phyloP scores from a whole-genome alignment of 2,113 vertebrate genomes.

The Eretmochelys imbricata region DNA sequence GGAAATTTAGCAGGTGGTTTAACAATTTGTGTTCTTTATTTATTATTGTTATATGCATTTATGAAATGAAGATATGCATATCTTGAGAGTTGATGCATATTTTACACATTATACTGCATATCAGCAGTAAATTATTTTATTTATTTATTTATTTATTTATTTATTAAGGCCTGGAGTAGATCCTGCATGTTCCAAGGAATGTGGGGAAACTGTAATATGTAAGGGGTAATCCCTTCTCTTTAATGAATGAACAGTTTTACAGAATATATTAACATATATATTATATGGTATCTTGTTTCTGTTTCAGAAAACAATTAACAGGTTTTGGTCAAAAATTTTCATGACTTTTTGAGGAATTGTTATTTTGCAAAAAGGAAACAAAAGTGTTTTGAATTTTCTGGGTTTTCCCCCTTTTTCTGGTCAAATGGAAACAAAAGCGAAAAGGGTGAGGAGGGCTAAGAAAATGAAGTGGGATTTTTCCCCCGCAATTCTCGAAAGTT shows the following conservation, averaged over 20 bases:
- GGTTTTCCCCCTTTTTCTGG: too few relatives aligned
- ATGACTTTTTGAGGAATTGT: neutral
- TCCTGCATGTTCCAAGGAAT: neutral
- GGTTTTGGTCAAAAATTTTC: neutral
- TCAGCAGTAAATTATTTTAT: neutral
- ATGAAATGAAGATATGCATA: rapidly evolving
- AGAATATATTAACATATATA: neutral
- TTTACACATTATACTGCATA: neutral
- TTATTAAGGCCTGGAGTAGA: neutral
- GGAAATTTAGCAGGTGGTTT: neutral
- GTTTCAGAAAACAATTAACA: neutral
- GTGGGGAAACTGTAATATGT: neutral
- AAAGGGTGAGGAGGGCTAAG: neutral
- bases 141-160: too few relatives aligned
- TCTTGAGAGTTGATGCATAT: neutral
- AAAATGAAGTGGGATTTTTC: neutral
- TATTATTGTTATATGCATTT: neutral
- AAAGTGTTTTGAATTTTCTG: neutral
- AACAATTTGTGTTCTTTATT: neutral
- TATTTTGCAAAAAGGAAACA: neutral
- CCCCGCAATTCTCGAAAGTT: neutral
- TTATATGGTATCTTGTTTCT: too few relatives aligned
- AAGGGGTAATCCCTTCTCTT: neutral
- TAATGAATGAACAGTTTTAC: neutral
- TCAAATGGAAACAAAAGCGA: neutral